Evolutionary conservation across 2,113 vertebrate genomes (phyloP).

Genomic region (Cyphomyrus discorhynchus): DNA sequence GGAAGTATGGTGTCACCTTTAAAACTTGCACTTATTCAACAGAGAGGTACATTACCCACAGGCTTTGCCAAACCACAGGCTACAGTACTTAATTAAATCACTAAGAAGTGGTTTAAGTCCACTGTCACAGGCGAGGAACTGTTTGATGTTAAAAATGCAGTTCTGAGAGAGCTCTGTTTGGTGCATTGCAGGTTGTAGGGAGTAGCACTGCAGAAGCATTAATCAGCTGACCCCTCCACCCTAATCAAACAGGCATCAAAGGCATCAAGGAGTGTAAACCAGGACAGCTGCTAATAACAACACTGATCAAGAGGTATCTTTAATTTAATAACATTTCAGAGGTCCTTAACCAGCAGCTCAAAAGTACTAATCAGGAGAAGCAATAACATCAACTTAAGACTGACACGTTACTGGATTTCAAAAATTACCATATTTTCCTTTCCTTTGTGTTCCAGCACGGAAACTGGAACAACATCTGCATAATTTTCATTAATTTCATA

Average conservation of each 20-base stretch:
- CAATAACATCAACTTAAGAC: background rate
- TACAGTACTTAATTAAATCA: background rate
- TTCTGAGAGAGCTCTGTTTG: background rate
- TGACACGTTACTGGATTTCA: background rate
- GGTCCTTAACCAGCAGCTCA: background rate
- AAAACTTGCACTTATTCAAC: background rate
- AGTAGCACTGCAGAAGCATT: background rate
- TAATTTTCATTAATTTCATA: background rate
- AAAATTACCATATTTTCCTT: background rate
- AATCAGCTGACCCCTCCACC: background rate
- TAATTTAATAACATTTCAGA: background rate
- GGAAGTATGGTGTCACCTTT: background rate
- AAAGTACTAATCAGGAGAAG: background rate
- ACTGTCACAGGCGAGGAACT: background rate
- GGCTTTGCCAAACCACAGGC: background rate
- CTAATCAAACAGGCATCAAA: background rate
- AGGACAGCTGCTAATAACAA: background rate
- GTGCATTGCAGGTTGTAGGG: background rate
- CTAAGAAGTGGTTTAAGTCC: background rate
- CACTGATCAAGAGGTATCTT: background rate
- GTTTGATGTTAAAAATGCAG: background rate
- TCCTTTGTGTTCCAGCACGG: background rate
- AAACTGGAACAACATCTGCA: background rate
- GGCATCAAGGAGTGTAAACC: background rate
- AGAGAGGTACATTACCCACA: background rate